These are phyloP conservation scores for Crotalus helleri DNA, from an alignment of 2,113 vertebrate species.

Conservation along the genomic window DNA sequence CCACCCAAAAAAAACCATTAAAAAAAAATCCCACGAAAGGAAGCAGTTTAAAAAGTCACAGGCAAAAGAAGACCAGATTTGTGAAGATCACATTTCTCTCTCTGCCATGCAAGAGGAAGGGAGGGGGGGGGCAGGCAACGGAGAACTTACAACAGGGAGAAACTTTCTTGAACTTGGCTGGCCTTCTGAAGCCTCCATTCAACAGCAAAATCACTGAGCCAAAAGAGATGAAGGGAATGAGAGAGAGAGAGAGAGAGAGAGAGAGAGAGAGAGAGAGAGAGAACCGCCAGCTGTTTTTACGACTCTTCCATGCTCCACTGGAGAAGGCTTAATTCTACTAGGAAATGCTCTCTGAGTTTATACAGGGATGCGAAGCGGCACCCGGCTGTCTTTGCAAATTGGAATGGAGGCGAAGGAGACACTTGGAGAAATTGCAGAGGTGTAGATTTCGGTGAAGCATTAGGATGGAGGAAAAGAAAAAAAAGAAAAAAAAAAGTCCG, in stretches of 20 bases:
- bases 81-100: background rate
- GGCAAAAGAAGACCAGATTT: slow-evolving; percentile 2
- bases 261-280: too few relatives aligned
- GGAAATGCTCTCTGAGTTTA: slow-evolving; percentile 51
- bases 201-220: slow-evolving; percentile 21
- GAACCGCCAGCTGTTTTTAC: slow-evolving; percentile 29
- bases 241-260: background rate
- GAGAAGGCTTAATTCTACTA: slow-evolving; percentile 36
- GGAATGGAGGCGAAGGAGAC: background rate
- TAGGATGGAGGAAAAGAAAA: background rate
- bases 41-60: background rate
- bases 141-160: slow-evolving; percentile 4
- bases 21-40: background rate
- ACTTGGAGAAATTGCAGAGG: background rate
- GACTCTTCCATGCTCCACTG: slow-evolving; percentile 35
- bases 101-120: background rate
- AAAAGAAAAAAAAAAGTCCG: too few relatives aligned
- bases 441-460: background rate
- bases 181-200: background rate
- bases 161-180: background rate
- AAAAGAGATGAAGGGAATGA: slow-evolving; percentile 15
- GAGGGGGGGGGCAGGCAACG: background rate
- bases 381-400: slow-evolving; percentile 45
- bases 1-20: background rate
- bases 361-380: slow-evolving; percentile 56